Evolutionary conservation across 2,113 vertebrate species (phyloP).

Genomic region (Nicator chloris): DNA sequence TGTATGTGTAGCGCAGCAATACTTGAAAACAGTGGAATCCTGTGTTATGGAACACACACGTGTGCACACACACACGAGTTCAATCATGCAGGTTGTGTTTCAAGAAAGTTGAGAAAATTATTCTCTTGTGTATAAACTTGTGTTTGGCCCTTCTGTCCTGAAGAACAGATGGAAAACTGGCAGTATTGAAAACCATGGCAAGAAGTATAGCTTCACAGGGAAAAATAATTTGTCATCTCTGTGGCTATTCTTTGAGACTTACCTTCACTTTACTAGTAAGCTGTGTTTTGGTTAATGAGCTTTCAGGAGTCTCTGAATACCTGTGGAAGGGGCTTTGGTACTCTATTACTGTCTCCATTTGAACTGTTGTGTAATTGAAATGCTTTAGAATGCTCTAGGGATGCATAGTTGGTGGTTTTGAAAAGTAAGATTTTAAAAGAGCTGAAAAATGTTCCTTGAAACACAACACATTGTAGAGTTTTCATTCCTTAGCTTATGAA

Average conservation of each 20-base stretch:
- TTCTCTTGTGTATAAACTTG: neutral
- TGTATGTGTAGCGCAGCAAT: neutral
- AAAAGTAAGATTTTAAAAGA: neutral
- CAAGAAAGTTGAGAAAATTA: neutral
- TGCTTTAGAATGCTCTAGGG: neutral
- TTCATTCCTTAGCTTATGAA: neutral
- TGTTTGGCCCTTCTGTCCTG: neutral
- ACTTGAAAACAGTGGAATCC: neutral
- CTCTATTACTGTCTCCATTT: neutral
- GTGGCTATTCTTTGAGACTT: neutral
- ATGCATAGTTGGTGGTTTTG: neutral
- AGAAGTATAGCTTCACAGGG: neutral
- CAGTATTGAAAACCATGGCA: neutral
- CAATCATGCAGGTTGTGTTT: neutral
- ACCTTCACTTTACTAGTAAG: neutral
- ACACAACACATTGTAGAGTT: neutral
- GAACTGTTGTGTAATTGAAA: neutral
- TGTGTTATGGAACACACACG: neutral
- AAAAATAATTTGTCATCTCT: neutral
- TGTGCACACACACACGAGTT: neutral
- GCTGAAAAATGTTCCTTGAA: neutral
- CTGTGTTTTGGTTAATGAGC: neutral
- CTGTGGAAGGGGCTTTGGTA: neutral
- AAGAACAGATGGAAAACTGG: neutral
- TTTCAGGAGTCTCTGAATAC: neutral